These are phyloP conservation scores for Bothrops jararaca DNA, from an alignment of 2,113 vertebrate genomes.

Conservation along the genomic window DNA sequence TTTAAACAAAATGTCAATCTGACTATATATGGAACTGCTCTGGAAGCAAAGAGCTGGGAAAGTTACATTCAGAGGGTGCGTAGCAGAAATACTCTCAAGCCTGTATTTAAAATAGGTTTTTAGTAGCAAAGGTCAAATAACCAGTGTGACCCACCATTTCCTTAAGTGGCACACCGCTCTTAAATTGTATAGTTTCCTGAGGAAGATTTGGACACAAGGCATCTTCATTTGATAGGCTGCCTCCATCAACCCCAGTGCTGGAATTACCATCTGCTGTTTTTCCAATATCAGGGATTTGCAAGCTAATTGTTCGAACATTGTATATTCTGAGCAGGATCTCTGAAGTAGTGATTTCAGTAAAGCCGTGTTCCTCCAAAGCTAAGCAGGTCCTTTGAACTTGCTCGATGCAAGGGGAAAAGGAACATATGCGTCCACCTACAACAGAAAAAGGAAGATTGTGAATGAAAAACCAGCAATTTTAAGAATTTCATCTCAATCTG, in stretches of 20 bases:
- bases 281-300: constrained; percentile 88
- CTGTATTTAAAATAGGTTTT: constrained; percentile 75
- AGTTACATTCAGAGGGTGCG: constrained; percentile 12
- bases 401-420: constrained; percentile 96
- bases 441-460: background rate
- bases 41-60: constrained; percentile 47
- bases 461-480: fast-evolving
- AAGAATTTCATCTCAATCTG: constrained; percentile 8
- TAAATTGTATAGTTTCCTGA: constrained; percentile 69
- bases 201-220: background rate
- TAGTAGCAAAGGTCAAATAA: constrained; percentile 95
- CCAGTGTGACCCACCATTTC: constrained; percentile 93
- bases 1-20: constrained; percentile 60
- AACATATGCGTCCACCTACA: constrained; percentile 90
- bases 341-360: constrained; percentile 87
- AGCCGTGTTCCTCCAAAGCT: constrained; percentile 75
- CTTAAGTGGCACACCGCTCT: constrained; percentile 79
- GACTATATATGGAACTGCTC: constrained; percentile 71
- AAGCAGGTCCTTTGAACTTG: constrained; percentile 93
- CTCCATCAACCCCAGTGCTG: constrained; percentile 31
- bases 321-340: constrained; percentile 89
- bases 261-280: constrained; percentile 50
- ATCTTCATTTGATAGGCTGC: constrained; percentile 38
- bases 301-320: constrained; percentile 79
- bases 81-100: constrained; percentile 16